Conservation (phyloP, 2,113 vertebrate species). For the Riparia riparia region DNA sequence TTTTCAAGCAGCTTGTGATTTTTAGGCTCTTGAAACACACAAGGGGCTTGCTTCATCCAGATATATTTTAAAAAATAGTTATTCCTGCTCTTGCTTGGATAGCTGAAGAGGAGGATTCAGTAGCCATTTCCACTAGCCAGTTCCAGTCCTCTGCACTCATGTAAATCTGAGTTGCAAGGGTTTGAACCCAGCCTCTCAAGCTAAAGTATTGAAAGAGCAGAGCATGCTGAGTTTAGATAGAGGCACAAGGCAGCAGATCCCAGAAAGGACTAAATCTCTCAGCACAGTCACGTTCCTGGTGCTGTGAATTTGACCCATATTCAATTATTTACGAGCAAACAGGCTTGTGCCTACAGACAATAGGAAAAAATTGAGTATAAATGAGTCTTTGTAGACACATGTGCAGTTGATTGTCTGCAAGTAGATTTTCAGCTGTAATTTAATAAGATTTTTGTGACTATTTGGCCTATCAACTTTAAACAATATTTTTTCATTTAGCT, state of each 20-base stretch:
- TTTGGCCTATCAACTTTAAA: neutral
- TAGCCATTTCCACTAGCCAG: neutral
- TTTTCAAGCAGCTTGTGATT: neutral
- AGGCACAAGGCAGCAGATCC: neutral
- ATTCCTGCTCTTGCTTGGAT: neutral
- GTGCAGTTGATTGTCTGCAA: neutral
- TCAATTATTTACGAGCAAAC: slow-evolving; percentile 33
- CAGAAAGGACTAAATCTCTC: neutral
- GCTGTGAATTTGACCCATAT: neutral
- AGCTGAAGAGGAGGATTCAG: neutral
- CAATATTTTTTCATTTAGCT: neutral
- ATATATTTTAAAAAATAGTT: neutral
- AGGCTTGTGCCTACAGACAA: neutral
- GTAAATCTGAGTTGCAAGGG: neutral
- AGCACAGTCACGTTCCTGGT: neutral
- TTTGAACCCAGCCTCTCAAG: neutral
- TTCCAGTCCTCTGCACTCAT: neutral
- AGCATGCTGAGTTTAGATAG: neutral
- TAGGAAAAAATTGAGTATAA: neutral
- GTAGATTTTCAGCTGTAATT: neutral
- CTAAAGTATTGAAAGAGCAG: neutral
- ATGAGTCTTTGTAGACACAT: neutral
- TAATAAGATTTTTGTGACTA: neutral
- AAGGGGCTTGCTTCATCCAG: neutral
- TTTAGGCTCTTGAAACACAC: neutral